Evolutionary conservation across 2,113 vertebrate genomes (phyloP).

Genomic region (Xyliphius kryptos): DNA sequence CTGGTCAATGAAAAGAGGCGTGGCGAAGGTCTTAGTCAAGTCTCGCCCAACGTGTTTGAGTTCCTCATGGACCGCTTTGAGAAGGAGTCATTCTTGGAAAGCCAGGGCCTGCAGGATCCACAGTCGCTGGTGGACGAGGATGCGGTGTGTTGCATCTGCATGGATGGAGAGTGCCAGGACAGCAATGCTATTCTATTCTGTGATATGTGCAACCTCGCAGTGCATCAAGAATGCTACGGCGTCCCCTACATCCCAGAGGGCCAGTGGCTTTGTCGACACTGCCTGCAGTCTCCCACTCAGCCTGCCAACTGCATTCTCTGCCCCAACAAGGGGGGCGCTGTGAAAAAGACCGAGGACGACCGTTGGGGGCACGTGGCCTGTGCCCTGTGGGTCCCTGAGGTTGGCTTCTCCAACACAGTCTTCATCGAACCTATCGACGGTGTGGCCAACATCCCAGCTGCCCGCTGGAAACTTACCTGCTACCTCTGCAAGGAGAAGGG

Average conservation of each 20-base stretch:
- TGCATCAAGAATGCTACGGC: constrained; percentile 98
- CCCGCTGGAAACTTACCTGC: constrained; percentile 96
- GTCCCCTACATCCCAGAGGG: constrained; percentile 96
- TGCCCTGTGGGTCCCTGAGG: constrained; percentile 96
- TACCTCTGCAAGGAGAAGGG: constrained; percentile 98
- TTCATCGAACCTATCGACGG: constrained; percentile 97
- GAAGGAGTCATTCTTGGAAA: constrained; percentile 87
- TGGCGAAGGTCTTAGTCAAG: constrained; percentile 80
- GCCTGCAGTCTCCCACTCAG: constrained; percentile 80
- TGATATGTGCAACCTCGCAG: constrained; percentile 89
- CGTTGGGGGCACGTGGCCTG: constrained; percentile 97
- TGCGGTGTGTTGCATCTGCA: constrained; percentile 92
- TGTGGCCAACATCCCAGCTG: constrained; percentile 86
- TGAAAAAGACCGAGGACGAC: constrained; percentile 93
- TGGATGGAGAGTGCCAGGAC: constrained; percentile 91
- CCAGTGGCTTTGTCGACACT: constrained; percentile 95
- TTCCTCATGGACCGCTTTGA: constrained; percentile 95
- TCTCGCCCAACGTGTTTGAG: constrained; percentile 91
- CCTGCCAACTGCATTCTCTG: constrained; percentile 88
- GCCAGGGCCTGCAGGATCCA: constrained; percentile 77
- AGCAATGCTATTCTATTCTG: constrained; percentile 97
- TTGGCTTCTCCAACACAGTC: constrained; percentile 93
- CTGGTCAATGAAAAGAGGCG: constrained; percentile 85
- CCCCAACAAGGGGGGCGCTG: constrained; percentile 90
- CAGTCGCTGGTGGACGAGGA: constrained; percentile 86